Evolutionary conservation across 2,888 invertebrate genomes (phyloP), one percentile per base, ranked within the genome.

Genomic region (Drosophila colorata): DNA sequence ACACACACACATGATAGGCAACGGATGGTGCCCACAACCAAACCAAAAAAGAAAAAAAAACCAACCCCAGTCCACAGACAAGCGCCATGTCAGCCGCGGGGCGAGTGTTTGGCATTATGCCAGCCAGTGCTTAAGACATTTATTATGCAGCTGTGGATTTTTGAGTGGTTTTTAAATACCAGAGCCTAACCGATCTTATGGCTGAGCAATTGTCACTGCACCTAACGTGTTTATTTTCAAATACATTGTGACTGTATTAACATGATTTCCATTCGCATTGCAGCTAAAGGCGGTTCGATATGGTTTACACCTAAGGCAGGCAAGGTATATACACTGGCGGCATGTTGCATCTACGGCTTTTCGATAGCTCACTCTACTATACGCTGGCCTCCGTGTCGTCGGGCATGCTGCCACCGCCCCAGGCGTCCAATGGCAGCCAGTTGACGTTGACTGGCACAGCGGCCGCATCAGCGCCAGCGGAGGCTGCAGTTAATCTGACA

Each of bases 301-400:
- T 63, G 74, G 33, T 33, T 28, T 25, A 8, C 4, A 14, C 14
- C 23, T 44, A n/a, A n/a, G n/a, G n/a, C n/a, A n/a, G n/a, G n/a
- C n/a, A n/a, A n/a, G n/a, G n/a, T n/a, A n/a, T 23, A 51, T 35
- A n/a, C 35, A 68, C 18, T 8, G 41, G 20, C 64, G 65, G 53
- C 51, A 89, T 86, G 85, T 69, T 87, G 70, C 88, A 86, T 59
- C 57, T 89, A 48, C 71, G 86, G 63, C 73, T 89, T 46, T 86
- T 87, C 52, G 85, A 89, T 61, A 81, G 66, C 69, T 75, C 89
- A 11, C 73, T 87, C 13, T 76, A 87, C 43, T 82, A 82, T 35
- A 76, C 83, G n/a, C 59, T 84, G 65, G 74, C 87, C 55, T 76
- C 82, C 7, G 71, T 66, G 20, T 69, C 74, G n/a, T 69, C 87